These are phyloP conservation scores for Aspidiotus destructor DNA, from an alignment of 2,888 invertebrate genomes.

Conservation along the genomic window DNA sequence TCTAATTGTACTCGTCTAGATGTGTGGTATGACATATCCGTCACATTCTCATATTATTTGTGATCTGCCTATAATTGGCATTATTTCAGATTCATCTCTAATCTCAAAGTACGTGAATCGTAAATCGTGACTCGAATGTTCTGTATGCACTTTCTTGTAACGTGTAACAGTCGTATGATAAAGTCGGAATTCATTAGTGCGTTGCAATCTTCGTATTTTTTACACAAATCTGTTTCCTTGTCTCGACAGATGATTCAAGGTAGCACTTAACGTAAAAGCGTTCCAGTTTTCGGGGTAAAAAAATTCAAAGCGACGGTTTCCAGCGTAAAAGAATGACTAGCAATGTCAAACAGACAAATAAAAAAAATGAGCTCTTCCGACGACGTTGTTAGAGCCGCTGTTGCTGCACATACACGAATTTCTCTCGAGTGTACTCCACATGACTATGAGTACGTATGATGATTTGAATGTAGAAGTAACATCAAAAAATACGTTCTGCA, in stretches of 20 bases:
- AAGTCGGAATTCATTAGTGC: background rate
- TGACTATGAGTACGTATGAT: background rate
- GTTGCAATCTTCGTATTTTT: background rate
- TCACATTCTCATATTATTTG: too few relatives aligned
- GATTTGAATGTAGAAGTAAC: conserved; percentile 11
- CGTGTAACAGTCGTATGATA: too few relatives aligned
- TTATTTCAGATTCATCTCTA: too few relatives aligned
- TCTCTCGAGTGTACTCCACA: background rate
- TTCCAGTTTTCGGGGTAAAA: conserved; percentile 10
- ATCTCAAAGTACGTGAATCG: too few relatives aligned
- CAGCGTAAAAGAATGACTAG: conserved; percentile 21
- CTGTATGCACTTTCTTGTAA: too few relatives aligned
- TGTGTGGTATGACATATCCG: too few relatives aligned
- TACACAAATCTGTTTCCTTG: conserved; percentile 8
- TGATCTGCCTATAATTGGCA: too few relatives aligned
- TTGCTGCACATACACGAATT: too few relatives aligned
- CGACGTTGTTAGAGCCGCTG: background rate
- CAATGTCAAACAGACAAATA: conserved; percentile 17
- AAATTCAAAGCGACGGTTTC: conserved; percentile 25
- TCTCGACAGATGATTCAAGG: conserved; percentile 16
- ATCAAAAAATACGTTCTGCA: conserved; percentile 15
- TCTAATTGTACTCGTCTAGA: too few relatives aligned
- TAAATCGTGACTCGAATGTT: too few relatives aligned
- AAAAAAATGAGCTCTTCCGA: background rate
- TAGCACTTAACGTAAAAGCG: conserved; percentile 25